phyloP scores from a whole-genome alignment of 2,888 invertebrate genomes.

The Eupithecia subfuscata region DNA sequence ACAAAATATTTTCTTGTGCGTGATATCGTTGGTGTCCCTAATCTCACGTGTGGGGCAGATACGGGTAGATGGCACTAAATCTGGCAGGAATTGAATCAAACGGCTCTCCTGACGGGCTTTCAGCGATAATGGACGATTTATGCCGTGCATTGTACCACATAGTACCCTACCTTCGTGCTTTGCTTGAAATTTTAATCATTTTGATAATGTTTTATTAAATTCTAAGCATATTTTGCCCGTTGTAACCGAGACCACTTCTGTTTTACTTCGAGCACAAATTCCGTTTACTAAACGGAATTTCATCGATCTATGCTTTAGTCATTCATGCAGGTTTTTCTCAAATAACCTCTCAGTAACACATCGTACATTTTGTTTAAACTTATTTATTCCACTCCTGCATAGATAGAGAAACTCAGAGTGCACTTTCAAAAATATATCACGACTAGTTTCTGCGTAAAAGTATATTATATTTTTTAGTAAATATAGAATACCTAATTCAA shows the following conservation, averaged over 20 bases:
- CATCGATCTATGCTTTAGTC: background rate
- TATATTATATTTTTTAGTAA: too few species aligned
- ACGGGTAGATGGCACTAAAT: slow-evolving; percentile 46
- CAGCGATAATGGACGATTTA: slow-evolving; percentile 76
- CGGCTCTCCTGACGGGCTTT: slow-evolving; percentile 64
- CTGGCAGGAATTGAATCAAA: slow-evolving; percentile 74
- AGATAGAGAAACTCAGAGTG: too few species aligned
- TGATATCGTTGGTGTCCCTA: slow-evolving; percentile 14
- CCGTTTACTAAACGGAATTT: background rate
- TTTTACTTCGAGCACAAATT: background rate
- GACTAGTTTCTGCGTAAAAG: too few species aligned
- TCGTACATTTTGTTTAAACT: too few species aligned
- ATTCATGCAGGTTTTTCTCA: too few species aligned
- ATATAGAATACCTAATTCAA: too few species aligned
- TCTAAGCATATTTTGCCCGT: background rate
- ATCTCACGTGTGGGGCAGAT: slow-evolving; percentile 36
- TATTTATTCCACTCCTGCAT: too few species aligned
- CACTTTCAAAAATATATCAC: too few species aligned
- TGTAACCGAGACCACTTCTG: background rate
- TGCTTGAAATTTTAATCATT: slow-evolving; percentile 30
- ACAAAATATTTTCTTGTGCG: slow-evolving; percentile 7
- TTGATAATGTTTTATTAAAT: slow-evolving; percentile 18
- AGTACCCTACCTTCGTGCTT: slow-evolving; percentile 48
- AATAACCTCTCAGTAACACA: too few species aligned
- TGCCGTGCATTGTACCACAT: slow-evolving; percentile 61